These are phyloP conservation scores for Neopelma chrysocephalum DNA, from an alignment of 2,797 vertebrate genomes.

Conservation along the genomic window DNA sequence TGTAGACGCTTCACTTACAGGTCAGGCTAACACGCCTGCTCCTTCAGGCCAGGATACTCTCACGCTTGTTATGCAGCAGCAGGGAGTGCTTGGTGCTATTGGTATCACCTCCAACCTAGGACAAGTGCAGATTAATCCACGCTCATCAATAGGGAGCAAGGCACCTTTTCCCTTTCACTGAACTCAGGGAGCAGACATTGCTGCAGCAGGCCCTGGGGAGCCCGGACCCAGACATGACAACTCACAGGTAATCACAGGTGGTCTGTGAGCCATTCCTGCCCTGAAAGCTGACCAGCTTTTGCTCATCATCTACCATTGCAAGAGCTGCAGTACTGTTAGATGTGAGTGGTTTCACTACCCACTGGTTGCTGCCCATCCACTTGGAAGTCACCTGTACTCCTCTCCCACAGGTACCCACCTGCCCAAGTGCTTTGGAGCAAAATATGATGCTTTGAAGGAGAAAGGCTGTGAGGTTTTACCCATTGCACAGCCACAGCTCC, in stretches of 20 bases:
- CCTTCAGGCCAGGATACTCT: not conserved
- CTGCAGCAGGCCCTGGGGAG: not conserved
- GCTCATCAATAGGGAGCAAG: not conserved
- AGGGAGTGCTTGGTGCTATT: not conserved
- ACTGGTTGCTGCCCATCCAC: not conserved
- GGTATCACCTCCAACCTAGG: not conserved
- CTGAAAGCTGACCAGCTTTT: not conserved
- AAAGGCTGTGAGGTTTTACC: not conserved
- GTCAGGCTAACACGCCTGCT: not conserved
- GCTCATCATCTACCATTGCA: not conserved
- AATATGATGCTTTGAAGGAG: not conserved
- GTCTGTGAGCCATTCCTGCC: not conserved
- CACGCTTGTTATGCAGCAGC: not conserved
- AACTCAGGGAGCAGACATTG: not conserved
- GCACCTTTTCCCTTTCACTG: not conserved
- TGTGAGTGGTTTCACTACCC: not conserved
- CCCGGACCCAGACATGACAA: accelerated
- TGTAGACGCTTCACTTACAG: not conserved
- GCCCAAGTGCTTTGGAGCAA: not conserved
- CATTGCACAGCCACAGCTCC: not conserved
- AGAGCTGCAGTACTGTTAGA: not conserved
- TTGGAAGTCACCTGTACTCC: not conserved
- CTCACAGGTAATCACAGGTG: not conserved
- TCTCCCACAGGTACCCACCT: too few species aligned
- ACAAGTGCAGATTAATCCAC: not conserved